Base-by-base conservation (phyloP, 2,113 vertebrate genomes). In the Notarius quadriscutis region DNA sequence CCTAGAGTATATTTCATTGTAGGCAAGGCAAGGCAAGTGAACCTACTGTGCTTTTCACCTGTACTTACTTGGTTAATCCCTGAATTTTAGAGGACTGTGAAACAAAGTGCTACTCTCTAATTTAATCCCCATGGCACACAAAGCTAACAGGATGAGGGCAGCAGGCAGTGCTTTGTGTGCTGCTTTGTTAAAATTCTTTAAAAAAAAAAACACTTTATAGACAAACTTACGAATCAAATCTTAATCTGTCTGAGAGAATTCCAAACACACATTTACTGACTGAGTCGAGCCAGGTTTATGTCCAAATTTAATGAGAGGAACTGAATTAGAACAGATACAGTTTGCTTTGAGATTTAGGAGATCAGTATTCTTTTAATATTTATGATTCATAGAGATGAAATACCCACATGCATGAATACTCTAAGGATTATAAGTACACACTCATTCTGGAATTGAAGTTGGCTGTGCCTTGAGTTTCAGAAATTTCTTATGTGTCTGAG, bases 311-410 rank as follows among this genome's bases (percentile, higher is more conserved):
- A 81, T 62, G 5, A 81, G 48, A 57, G 30, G 57, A 60, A 81
- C 18, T 14, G n/a, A 81, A 48, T 81, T 25, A 60, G 55, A 60
- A 81, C 62, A 81, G 27, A 6, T 30, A 60, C 27, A 20, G 30
- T 69, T 69, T 69, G 62, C 15, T 67, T 12, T 84, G 50, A 84
- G 63, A 72, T 74, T 84, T 41, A 74, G 53, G 51, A 84, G 63
- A 34, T 84, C 27, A 48, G 27, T 84, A 41, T 84, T 84, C 10
- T 41, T 57, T 72, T 34, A 22, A 84, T 84, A 71, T 72, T 55
- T 58, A 41, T 57, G 67, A 72, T 57, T 84, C 51, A 84, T 34
- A 12, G 50, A 71, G 18, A 71, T 71, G 63, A 84, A 53, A 84
- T 55, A 12, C 1, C 67, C 51, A 7, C n/a, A 71, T 20, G 51